These are phyloP conservation scores for Austrofundulus limnaeus DNA, from an alignment of 2,113 vertebrate species.

Conservation along the genomic window DNA sequence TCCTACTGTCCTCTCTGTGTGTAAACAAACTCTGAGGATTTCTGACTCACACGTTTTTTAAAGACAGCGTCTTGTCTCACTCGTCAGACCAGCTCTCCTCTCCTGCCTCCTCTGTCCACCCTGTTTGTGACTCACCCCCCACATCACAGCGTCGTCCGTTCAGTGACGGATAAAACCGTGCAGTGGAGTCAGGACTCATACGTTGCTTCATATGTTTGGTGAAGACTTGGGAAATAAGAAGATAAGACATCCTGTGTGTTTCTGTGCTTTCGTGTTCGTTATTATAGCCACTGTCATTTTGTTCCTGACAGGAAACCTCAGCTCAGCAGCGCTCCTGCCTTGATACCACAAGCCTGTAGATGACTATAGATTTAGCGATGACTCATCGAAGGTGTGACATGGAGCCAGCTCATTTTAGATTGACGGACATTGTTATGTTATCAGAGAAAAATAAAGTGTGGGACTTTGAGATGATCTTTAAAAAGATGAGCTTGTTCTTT, in stretches of 20 bases:
- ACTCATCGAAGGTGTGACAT: conserved; percentile 21
- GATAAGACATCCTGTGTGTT: conserved; percentile 28
- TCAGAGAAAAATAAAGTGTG: background rate
- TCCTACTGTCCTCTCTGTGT: conserved; percentile 20
- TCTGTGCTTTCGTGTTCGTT: conserved; percentile 44
- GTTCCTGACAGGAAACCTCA: conserved; percentile 24
- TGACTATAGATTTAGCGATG: conserved; percentile 30
- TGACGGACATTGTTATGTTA: conserved; percentile 6
- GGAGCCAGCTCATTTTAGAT: background rate
- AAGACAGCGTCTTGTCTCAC: conserved; percentile 10
- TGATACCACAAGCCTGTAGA: conserved; percentile 29
- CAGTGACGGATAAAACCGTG: conserved; percentile 35
- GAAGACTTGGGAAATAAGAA: conserved; percentile 26
- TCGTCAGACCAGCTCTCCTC: conserved; percentile 3
- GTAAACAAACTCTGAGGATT: conserved; percentile 40
- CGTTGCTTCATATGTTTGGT: conserved; percentile 18
- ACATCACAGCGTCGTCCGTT: conserved; percentile 25
- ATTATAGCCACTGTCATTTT: conserved; percentile 48
- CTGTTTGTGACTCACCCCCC: conserved; percentile 31
- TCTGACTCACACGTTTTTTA: conserved; percentile 25
- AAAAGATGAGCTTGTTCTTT: conserved; percentile 11
- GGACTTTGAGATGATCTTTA: conserved; percentile 6
- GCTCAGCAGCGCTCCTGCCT: conserved; percentile 23
- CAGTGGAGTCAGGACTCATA: conserved; percentile 27
- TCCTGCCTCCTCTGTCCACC: background rate